Conservation (phyloP, 92 coral and sea anemone genomes). For the Ricordea florida region DNA sequence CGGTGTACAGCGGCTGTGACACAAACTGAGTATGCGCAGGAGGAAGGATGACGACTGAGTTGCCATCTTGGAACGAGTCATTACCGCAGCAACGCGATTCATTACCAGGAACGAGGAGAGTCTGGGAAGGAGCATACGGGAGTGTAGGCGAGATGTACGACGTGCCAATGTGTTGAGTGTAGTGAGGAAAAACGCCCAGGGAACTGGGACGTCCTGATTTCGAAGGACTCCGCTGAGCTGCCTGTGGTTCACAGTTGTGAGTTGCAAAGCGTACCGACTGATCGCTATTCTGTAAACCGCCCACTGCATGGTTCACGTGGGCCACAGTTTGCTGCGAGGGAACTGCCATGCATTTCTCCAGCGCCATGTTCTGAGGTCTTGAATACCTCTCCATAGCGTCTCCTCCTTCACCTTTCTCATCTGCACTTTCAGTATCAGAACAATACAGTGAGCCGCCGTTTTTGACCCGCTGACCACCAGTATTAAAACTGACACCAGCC, state of each 20-base stretch:
- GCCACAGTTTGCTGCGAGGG: neutral
- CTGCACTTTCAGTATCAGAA: slow-evolving; percentile 89
- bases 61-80: slow-evolving; percentile 61
- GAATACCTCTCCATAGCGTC: slow-evolving; percentile 20
- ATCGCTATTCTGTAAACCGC: too few relatives aligned
- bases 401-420: slow-evolving; percentile 75
- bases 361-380: too few relatives aligned
- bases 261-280: neutral
- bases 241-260: slow-evolving; percentile 29
- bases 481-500: slow-evolving; percentile 2
- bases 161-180: slow-evolving; percentile 60
- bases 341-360: too few relatives aligned
- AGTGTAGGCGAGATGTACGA: slow-evolving; percentile 73
- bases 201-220: slow-evolving; percentile 77
- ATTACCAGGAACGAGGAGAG: slow-evolving; percentile 62
- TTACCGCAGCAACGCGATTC: slow-evolving; percentile 76
- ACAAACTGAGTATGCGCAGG: slow-evolving; percentile 76
- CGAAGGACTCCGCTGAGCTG: slow-evolving; percentile 53
- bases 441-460: slow-evolving; percentile 59
- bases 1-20: slow-evolving; percentile 82
- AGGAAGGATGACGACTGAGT: slow-evolving; percentile 76
- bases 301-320: too few relatives aligned
- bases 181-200: slow-evolving; percentile 70
- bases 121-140: slow-evolving; percentile 77
- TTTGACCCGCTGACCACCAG: slow-evolving; percentile 8